A percentile compares a stretch with the other conserved stretches of the same genome.
phyloP scores from a whole-genome alignment of 2,797 vertebrate genomes.

The Cirrhinus molitorella region DNA sequence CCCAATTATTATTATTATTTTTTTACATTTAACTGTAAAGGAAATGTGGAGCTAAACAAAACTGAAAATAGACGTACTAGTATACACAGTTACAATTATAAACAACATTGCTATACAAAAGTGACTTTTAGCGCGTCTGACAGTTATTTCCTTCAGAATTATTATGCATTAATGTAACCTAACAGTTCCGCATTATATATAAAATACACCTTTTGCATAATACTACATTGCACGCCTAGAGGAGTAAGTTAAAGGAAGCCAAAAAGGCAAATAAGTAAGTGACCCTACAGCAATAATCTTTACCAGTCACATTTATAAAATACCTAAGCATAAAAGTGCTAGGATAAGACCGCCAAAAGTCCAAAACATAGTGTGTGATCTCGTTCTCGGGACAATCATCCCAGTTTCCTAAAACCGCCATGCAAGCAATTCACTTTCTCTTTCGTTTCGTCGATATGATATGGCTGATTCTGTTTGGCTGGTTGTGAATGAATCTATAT shows the following conservation, averaged over 20 bases:
- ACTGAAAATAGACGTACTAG: neutral
- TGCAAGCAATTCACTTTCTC: constrained; percentile 66
- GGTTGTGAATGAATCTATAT: neutral
- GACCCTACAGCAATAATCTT: neutral
- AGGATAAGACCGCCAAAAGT: constrained; percentile 54
- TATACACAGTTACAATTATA: neutral
- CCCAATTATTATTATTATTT: too few species aligned
- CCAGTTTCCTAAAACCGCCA: constrained; percentile 21
- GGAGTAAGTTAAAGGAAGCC: neutral
- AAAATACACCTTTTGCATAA: neutral
- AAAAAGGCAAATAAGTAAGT: neutral
- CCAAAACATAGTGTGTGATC: constrained; percentile 61
- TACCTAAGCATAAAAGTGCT: constrained; percentile 61
- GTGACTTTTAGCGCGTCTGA: neutral
- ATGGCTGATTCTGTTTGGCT: neutral
- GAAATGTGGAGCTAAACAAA: neutral
- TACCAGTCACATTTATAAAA: neutral
- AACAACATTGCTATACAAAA: neutral
- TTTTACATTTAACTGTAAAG: neutral
- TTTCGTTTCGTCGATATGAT: constrained; percentile 69
- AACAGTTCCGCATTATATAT: neutral
- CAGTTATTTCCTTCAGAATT: neutral
- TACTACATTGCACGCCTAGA: neutral
- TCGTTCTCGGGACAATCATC: constrained; percentile 4
- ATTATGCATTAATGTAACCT: neutral